Base-by-base conservation (phyloP, 2,113 vertebrate genomes). In the Cynoglossus semilaevis region DNA sequence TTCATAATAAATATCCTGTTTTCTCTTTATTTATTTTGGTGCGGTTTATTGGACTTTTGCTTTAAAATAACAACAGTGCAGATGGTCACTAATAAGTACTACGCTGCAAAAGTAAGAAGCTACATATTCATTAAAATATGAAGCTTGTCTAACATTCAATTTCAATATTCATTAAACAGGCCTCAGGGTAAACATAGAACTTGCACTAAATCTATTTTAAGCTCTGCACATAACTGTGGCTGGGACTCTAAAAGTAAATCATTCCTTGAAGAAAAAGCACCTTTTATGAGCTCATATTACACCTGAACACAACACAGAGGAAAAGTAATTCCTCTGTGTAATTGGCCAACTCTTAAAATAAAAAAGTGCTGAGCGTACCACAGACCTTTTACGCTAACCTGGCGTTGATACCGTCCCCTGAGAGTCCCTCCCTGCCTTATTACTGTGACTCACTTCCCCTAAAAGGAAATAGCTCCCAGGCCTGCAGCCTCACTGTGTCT, bases 371-470 rank as follows among this genome's bases (percentile, higher is more conserved):
- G 44, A 53, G 56, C 58, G 47, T 61, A 67, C 51, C 55, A 61
- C 47, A 55, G 75, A 71, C 70, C 58, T 64, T 80, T 82, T 73
- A 73, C 47, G 51, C 72, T 8, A 58, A 76, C 67, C 79, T 76
- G 80, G 63, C 38, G 55, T 67, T 82, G 67, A 77, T 77, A 58
- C 67, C 47, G 67, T 87, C 83, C 83, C 77, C 34, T 34, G 76
- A 77, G 84, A 73, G 52, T 72, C 70, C 74, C 85, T 84, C 82
- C 84, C 77, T 75, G 74, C 70, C 82, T 86, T 72, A 80, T 83
- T 80, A 77, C 70, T 70, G 70, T 90, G 87, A 90, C 70, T 92
- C 88, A 88, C 78, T 85, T 76, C 79, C 83, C 79, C 66, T 70
- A 82, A 67, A 84, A 90, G 83, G 83, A 88, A 89, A 86, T 82